Percentiles rank a stretch among this genome's conserved stretches.
Conservation (phyloP, 2,113 vertebrate genomes). For the Corynorhinus townsendii region DNA sequence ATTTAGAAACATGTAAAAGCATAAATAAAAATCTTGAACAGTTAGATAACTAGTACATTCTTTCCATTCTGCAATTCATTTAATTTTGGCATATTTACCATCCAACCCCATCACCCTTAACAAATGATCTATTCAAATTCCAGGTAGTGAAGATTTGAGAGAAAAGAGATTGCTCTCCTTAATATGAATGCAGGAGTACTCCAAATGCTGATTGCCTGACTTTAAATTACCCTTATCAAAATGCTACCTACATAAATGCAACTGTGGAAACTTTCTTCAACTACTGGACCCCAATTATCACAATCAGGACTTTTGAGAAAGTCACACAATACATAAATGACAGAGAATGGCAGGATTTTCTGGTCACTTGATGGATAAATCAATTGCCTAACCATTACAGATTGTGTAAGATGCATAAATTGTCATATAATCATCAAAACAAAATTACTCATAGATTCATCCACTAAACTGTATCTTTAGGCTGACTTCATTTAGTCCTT, state of each 20-base stretch:
- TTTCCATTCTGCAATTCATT: background rate
- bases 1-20: background rate
- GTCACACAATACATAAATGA: background rate
- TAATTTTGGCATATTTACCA: background rate
- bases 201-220: constrained; percentile 12
- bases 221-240: constrained; percentile 56
- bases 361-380: background rate
- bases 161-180: background rate
- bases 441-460: background rate
- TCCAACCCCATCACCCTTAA: background rate
- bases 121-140: background rate
- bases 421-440: background rate
- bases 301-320: constrained; percentile 34
- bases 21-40: background rate
- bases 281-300: constrained; percentile 11
- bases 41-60: background rate
- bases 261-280: constrained; percentile 26
- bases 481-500: constrained; percentile 6
- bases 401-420: background rate
- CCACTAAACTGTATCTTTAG: constrained; percentile 12
- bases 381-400: background rate
- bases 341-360: background rate
- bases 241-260: background rate
- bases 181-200: background rate
- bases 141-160: background rate